Base-by-base conservation (phyloP, 2,888 invertebrate genomes). In the Amphimallon solstitiale region DNA sequence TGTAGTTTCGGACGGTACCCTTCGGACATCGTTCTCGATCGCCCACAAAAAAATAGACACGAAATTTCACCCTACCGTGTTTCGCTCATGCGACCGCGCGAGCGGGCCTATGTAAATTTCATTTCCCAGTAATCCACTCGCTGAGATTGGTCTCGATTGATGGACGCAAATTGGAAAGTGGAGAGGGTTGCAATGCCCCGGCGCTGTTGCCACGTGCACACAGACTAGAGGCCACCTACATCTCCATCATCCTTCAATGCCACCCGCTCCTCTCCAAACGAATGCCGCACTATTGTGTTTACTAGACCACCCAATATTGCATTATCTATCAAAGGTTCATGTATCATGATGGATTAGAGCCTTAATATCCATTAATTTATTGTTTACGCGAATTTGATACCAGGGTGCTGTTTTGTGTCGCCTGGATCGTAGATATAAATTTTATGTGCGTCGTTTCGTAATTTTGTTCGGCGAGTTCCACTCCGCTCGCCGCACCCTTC, bases 91-190 rank as follows among this genome's bases (percentile, higher is more conserved):
- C 29, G 29, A 29, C 6, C 29, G 29, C 9, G 1, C 29, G 2
- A 29, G 29, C 76, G 82, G 82, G 84, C 84, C 86, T 87, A 88
- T 88, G 88, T 87, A 88, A 88, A 88, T 88, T 87, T 86, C 87
- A 87, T 88, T 88, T 86, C 84, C 83, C 82, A 81, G 87, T 88
- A 88, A 88, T 88, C 88, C 87, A 88, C 87, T 88, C 87, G 86
- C 84, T 81, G 87, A 86, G 87, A 88, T 88, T 87, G 87, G 86
- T 85, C 85, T 84, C 87, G 87, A 88, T 88, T 88, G 88, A 88
- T 88, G 87, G 87, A 86, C 86, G 86, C 84, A 87, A 88, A 88
- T 88, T 88, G 88, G 87, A 87, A 88, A 87, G 79, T 78, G 77
- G 79, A 77, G 78, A 78, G 79, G 78, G 77, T 77, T 70, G 71